phyloP scores from a whole-genome alignment of 2,797 vertebrate species.

The Enteromius thamalakanensis region DNA sequence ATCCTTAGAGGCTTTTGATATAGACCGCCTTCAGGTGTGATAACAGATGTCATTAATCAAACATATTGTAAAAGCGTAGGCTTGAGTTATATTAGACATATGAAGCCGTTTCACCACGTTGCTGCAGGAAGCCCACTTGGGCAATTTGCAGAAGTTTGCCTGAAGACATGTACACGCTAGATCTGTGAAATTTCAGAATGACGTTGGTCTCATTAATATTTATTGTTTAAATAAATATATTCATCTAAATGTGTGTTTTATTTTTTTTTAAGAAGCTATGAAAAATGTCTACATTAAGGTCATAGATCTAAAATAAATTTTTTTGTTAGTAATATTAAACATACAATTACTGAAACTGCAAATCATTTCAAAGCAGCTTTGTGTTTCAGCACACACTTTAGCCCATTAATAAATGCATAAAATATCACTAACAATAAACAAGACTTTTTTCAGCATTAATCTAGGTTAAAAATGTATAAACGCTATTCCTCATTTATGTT shows the following conservation, averaged over 20 bases:
- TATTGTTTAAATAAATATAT: not conserved
- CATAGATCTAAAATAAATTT: no score
- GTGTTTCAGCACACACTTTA: not conserved
- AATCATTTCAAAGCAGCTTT: no score
- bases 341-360: no score
- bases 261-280: no score
- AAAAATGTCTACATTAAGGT: no score
- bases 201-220: not conserved
- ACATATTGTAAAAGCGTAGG: slow-evolving; percentile 19
- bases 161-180: not conserved
- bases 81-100: not conserved
- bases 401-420: not conserved
- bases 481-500: not conserved
- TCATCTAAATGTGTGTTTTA: not conserved
- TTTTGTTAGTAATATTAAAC: no score
- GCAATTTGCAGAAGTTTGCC: not conserved
- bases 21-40: slow-evolving; percentile 36
- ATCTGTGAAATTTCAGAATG: not conserved
- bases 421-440: not conserved
- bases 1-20: slow-evolving; percentile 18
- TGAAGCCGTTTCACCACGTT: not conserved
- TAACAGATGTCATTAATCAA: slow-evolving; percentile 36
- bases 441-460: not conserved
- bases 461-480: not conserved
- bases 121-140: not conserved